A percentile compares a stretch with the other conserved stretches of the same genome.
phyloP scores from a whole-genome alignment of 1,140 invertebrate genomes.

The Zaprionus tsacasi region DNA sequence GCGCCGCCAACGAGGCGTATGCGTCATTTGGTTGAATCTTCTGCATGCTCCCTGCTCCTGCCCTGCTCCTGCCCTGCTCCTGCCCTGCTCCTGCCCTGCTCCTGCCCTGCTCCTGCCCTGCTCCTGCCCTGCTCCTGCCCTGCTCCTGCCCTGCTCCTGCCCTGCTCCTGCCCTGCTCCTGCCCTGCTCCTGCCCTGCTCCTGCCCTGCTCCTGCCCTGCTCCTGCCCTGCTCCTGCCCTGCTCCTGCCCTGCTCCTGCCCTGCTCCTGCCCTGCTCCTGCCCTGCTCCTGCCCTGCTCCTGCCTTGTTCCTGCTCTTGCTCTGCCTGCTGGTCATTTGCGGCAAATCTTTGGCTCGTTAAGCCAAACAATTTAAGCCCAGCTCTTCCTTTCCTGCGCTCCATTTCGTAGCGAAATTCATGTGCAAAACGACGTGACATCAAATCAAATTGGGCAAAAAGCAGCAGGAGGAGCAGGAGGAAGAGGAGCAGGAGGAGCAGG shows the following conservation, averaged over 20 bases:
- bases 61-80: too few species aligned
- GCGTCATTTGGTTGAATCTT: conserved; percentile 41
- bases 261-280: too few species aligned
- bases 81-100: too few species aligned
- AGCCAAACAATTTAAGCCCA: conserved; percentile 59
- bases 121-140: not conserved
- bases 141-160: too few species aligned
- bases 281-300: too few species aligned
- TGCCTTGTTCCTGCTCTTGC: too few species aligned
- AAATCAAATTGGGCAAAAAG: conserved; percentile 35
- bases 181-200: not conserved
- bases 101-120: too few species aligned
- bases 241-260: conserved; percentile 1
- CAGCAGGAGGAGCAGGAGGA: not conserved
- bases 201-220: too few species aligned
- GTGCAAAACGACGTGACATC: conserved; percentile 53
- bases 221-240: too few species aligned
- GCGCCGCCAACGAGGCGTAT: conserved; percentile 56
- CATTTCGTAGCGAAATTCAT: conserved; percentile 27
- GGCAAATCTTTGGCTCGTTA: conserved; percentile 61
- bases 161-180: too few species aligned
- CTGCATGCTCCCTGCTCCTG: not conserved
- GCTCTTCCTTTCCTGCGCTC: too few species aligned
- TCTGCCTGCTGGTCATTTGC: conserved; percentile 56
- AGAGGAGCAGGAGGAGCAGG: conserved; percentile 10